Evolutionary conservation across 2,888 invertebrate species (phyloP), one percentile per base, ranked within the genome.

Genomic region (Drosophila anomalata): DNA sequence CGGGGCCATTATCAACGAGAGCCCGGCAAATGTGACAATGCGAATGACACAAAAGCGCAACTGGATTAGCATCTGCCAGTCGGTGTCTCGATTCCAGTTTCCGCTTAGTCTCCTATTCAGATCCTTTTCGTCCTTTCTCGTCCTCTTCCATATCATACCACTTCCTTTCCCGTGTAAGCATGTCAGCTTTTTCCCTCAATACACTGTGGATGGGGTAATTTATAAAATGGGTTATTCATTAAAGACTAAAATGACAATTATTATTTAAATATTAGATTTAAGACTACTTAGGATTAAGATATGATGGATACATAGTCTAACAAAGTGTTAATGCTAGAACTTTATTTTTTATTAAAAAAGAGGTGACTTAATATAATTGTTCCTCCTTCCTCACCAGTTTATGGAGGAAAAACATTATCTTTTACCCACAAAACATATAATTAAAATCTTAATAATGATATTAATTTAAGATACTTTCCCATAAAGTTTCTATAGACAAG

Each of bases 31-130:
- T 73, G 73, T 65, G 73, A 72, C 73, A 65, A 65, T 52, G 73
- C 58, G 57, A 65, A 71, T 56, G 74, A 61, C 61, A 73, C 57
- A 73, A 73, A 73, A 73, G 73, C 73, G 73, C 73, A 73, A 73
- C 73, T 73, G 68, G 73, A 73, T 73, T 73, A 73, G 73, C 68
- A 73, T 67, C 72, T 70, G 70, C 72, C 63, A 72, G 63, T 50
- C 69, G 58, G 67, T 69, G 58, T 67, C 66, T 67, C 65, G 65
- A 65, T 65, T 66, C 66, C 66, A 66, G 65, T 65, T 65, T 53
- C 65, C 65, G 65, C 66, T 66, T 66, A 65, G 65, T 47, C 65
- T 39, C 39, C 65, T 47, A 60, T 81, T 85, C 46, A 73, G 11
- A 6, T 56, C 24, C 67, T 39, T n/a, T n/a, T 39, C 12, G 29